Evolutionary conservation across 2,797 vertebrate genomes (phyloP), one percentile per base, ranked within the genome.

Genomic region (Malurus leucopterus): DNA sequence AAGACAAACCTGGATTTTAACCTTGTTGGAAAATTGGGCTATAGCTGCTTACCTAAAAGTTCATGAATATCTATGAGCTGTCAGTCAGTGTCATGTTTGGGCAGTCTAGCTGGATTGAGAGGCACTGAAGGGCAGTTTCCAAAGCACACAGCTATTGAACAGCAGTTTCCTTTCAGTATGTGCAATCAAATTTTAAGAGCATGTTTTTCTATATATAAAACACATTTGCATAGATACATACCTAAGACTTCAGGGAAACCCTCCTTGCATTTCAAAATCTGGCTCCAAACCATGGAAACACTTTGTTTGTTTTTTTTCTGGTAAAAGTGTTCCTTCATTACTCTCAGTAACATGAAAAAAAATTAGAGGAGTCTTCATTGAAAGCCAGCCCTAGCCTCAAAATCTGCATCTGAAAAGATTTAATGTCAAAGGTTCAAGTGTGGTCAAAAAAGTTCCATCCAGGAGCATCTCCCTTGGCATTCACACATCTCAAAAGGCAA

Each of bases 241-340:
- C 88, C 84, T 93, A 70, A 64, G 73, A 30, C 61, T 88, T 89
- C 34, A 88, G 85, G 93, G 59, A 76, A 92, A 70, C 32, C 86
- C 91, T 68, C 16, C 38, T 74, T 88, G 44, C 32, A 12, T 88
- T 90, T 86, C 18, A 62, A 86, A 81, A 80, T 64, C 77, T 89
- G 61, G 8, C 71, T 94, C 30, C 68, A 84, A 88, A 88, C 46
- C 64, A 44, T 79, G 34, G 36, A 74, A 82, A 54, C 40, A 38
- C 8, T 38, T 38, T 50, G 20, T 50, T 5, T 51, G 70, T 67
- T 46, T 46, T 46, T 46, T 92, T 85, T 65, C 38, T 78, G 29
- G 29, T 77, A 21, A n/a, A 84, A 53, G 30, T 46, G 8, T 77
- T 88, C 65, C 47, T 93, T 61, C 4, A 1, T 73, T 94, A 43